Percentiles rank a stretch among this genome's conserved stretches.
phyloP scores from a whole-genome alignment of 2,797 vertebrate species.

The Hirundo rustica region DNA sequence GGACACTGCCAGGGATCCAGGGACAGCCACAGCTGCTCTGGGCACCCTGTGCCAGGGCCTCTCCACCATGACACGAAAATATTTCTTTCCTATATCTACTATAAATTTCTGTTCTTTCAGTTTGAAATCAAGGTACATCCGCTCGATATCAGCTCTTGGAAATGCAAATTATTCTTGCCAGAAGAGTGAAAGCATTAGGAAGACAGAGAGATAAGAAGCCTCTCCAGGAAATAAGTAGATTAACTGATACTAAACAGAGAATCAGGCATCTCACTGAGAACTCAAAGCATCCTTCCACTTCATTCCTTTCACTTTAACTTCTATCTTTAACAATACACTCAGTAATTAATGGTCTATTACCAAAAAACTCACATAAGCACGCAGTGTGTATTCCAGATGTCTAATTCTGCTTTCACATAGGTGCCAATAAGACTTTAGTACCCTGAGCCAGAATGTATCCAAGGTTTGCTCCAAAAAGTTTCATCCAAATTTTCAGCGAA shows the following conservation, averaged over 20 bases:
- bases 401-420: neutral
- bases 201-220: neutral
- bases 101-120: neutral
- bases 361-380: neutral
- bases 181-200: neutral
- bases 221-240: slow-evolving; percentile 4
- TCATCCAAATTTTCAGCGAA: neutral
- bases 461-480: neutral
- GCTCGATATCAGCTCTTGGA: neutral
- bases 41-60: neutral
- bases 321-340: neutral
- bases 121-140: neutral
- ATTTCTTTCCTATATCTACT: neutral
- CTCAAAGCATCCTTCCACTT: neutral
- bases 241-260: neutral
- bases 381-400: neutral
- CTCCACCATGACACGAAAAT: accelerated
- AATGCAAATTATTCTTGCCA: neutral
- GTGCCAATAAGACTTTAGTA: neutral
- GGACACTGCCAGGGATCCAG: neutral
- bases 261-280: neutral
- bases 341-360: neutral
- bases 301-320: neutral
- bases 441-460: accelerated
- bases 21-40: neutral